Base-by-base conservation (phyloP, 2,888 invertebrate species). In the Leucozona laternaria region DNA sequence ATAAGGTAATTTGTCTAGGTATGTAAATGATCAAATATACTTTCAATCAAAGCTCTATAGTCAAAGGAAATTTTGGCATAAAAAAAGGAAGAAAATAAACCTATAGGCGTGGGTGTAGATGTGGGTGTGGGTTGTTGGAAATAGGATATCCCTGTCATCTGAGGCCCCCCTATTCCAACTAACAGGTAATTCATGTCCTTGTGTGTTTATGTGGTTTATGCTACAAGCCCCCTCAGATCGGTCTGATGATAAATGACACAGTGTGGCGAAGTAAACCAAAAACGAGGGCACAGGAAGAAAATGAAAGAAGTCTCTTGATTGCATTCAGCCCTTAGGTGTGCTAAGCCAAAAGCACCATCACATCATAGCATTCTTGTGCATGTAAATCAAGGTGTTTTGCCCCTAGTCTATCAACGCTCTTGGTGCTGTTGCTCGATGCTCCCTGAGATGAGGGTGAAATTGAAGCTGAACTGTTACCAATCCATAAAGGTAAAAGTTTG, bases 251-350 rank as follows among this genome's bases (percentile, higher is more conserved):
- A 85, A 76, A 85, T 81, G 81, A 81, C 81, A 77, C 53, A 60
- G 6, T 55, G 34, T 37, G n/a, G 22, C 15, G 15, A 64, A 6
- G 60, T 25, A 53, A 43, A 72, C 40, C 66, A 81, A 73, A 81
- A 62, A 73, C 43, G 31, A 79, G 70, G 45, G 57, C 60, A 70
- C 60, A 70, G 15, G 25, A 58, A 64, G 31, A 58, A 62, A 77
- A 77, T 34, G 66, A 72, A 45, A 68, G 20, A 53, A 73, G 66
- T 85, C 81, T 48, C 68, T 81, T 85, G 85, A 85, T 85, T 85
- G 81, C 85, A 85, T 73, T 78, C 70, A 81, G 81, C 81, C 85
- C 85, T 78, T 81, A 81, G 85, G 81, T 81, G 77, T 77, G 5
- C 50, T 13, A 50, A 34, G 72, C 77, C 73, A 73, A 62, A 40